Base-by-base conservation (phyloP, 2,888 invertebrate species). In the Cheilosia variabilis region DNA sequence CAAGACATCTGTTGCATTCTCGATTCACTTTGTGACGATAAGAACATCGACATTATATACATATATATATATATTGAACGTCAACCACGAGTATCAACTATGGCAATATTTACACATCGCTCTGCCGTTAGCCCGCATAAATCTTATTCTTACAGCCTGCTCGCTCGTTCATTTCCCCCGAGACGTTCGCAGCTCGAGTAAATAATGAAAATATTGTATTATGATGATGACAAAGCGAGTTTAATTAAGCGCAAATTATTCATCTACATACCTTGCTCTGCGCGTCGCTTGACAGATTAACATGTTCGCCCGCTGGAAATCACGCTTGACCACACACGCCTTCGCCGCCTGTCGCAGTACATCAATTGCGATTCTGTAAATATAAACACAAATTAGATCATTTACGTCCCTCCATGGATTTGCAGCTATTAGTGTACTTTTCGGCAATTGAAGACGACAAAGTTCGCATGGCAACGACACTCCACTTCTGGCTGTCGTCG, bases 271-370 rank as follows among this genome's bases (percentile, higher is more conserved):
- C 92, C 90, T 89, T 60, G 92, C 91, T 72, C 91, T 88, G 15
- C 94, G 94, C 52, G 97, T 95, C 0, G 97, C 98, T 93, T 97
- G 96, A 86, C 95, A 95, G 88, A 98, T 96, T 65, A 98, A 93
- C 87, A 96, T 93, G 88, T 96, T 96, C 31, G 98, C 98, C 89
- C 95, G 95, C 45, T 94, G 93, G 93, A 98, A 98, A 89, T 96
- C 95, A 50, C 98, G 94, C 93, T 97, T 98, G 57, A 97, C 95
- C 53, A 98, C 97, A 93, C 98, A 98, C 19, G 97, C 95, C 92
- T 97, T 98, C 83, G 97, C 96, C 89, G 97, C 96, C 90, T 97
- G 96, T 60, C 98, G 94, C 47, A 98, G 93, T 69, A 97, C 96
- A 91, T 98, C 97, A 69, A 98, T 94, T 43, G 95, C 94, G 81